Percentiles rank a stretch among this genome's conserved stretches.
phyloP scores from a whole-genome alignment of 2,888 invertebrate genomes.

The Crepidodera aurea region DNA sequence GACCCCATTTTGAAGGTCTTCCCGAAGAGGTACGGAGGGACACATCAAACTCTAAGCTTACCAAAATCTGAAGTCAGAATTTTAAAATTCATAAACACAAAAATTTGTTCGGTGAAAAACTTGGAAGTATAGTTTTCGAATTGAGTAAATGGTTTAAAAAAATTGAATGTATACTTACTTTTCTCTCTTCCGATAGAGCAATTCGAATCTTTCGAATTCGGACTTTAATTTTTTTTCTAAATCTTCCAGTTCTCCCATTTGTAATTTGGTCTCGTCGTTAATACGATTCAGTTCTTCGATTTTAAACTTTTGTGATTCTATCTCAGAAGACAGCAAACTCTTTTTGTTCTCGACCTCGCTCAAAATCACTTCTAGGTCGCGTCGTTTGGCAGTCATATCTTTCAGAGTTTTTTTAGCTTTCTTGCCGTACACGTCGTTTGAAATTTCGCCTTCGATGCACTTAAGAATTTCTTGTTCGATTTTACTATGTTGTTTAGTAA shows the following conservation, averaged over 20 bases:
- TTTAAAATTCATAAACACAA: too few species aligned
- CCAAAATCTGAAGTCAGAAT: too few species aligned
- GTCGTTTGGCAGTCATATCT: slow-evolving; percentile 58
- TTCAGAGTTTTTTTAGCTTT: slow-evolving; percentile 36
- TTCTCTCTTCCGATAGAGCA: slow-evolving; percentile 63
- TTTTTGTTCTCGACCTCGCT: slow-evolving; percentile 66
- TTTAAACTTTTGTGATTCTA: slow-evolving; percentile 63
- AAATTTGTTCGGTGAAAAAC: too few species aligned
- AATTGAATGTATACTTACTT: slow-evolving; percentile 63
- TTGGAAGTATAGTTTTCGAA: too few species aligned
- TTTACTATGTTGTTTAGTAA: slow-evolving; percentile 66
- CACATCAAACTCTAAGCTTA: too few species aligned
- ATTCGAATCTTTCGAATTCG: slow-evolving; percentile 62
- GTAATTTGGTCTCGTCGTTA: slow-evolving; percentile 57
- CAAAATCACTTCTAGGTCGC: slow-evolving; percentile 53
- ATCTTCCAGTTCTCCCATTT: slow-evolving; percentile 58
- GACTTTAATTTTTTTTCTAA: slow-evolving; percentile 60
- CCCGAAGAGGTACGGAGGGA: too few species aligned
- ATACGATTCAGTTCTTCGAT: slow-evolving; percentile 53
- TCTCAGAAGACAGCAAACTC: slow-evolving; percentile 67
- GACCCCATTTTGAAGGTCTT: too few species aligned
- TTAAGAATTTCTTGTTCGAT: slow-evolving; percentile 67
- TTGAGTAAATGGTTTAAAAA: too few species aligned
- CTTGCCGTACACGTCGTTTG: slow-evolving; percentile 39
- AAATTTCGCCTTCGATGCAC: slow-evolving; percentile 39